Evolutionary conservation across 2,113 vertebrate species (phyloP), one percentile per base, ranked within the genome.

Genomic region (Heterotis niloticus): DNA sequence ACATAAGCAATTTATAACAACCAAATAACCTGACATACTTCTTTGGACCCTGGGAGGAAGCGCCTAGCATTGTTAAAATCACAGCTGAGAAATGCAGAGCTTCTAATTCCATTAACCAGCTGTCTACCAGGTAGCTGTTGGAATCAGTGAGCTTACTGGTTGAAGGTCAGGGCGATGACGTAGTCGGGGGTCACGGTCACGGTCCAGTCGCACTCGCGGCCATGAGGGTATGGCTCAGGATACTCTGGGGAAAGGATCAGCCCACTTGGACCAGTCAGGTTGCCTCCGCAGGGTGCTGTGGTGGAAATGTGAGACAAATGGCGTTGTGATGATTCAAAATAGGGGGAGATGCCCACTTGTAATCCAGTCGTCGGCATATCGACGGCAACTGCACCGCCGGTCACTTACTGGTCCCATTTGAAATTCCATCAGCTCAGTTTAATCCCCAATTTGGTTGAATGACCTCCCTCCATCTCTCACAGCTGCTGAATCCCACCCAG

Each of bases 171-270:
- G 44, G 96, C 94, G 34, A 99, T 98, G 90, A 99, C 95, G 5
- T 95, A 98, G 86, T 99, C 98, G 0, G 91, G 91, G 0, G 95
- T 96, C 73, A 99, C 98, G 0, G 91, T 92, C 69, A 99, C 92
- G 29, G 89, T 93, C 98, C 98, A 99, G 92, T 98, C 97, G 34
- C 98, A 99, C 85, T 99, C 98, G 84, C 96, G 93, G 52, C 96
- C 95, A 0, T 97, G 96, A 0, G 98, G 98, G 75, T 99, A 99
- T 0, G 96, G 96, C 82, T 98, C 96, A 0, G 97, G 96, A 74
- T 98, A 99, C 88, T 96, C 95, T 0, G 98, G 98, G 17, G 98
- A 99, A 82, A 99, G 85, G 85, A 99, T 99, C 81, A 98, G 90
- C 44, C 98, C 98, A 0, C 93, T 93, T 0, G 96, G 96, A 5